Evolutionary conservation across 2,888 invertebrate species (phyloP), one percentile per base, ranked within the genome.

Genomic region (Globia sparganii): DNA sequence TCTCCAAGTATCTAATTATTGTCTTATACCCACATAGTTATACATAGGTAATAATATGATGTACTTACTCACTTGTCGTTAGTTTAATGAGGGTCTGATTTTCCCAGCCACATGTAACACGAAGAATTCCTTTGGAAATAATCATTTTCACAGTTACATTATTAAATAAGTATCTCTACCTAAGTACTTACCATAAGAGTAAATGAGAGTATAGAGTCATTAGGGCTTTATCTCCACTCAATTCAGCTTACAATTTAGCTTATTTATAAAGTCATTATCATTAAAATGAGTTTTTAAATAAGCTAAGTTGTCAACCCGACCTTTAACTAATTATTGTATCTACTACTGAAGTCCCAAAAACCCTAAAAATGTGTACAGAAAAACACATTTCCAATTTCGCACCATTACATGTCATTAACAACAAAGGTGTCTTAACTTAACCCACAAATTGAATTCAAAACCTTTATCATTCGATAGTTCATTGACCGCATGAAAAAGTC

Each of bases 401-500:
- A 43, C 18, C 34, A 53, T 66, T 49, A 40, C 37, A 72, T 66
- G 34, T 77, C 21, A 72, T n/a, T 65, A 53, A 72, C 28, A 74
- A 74, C 43, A 56, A 40, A 53, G 49, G n/a, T 49, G 65, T 64
- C 49, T 21, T 9, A 58, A 28, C 4, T n/a, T 73, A 68, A 37
- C 37, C 67, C 70, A 70, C 72, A 68, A 81, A 87, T 80, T 72
- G 68, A 78, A 86, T 75, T 76, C n/a, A 68, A 79, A 79, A 78
- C 73, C 77, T 83, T 80, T 84, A 86, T 87, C 84, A 87, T 71
- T 81, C 77, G 75, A 83, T 83, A 78, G 84, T 81, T 86, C 87
- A 80, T 74, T 78, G 81, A 79, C 80, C 80, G 75, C 66, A 71
- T 81, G 75, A 86, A 88, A 87, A 86, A 83, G 74, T 77, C 78